Conservation (phyloP, 2,113 vertebrate genomes). For the Camelus dromedarius region DNA sequence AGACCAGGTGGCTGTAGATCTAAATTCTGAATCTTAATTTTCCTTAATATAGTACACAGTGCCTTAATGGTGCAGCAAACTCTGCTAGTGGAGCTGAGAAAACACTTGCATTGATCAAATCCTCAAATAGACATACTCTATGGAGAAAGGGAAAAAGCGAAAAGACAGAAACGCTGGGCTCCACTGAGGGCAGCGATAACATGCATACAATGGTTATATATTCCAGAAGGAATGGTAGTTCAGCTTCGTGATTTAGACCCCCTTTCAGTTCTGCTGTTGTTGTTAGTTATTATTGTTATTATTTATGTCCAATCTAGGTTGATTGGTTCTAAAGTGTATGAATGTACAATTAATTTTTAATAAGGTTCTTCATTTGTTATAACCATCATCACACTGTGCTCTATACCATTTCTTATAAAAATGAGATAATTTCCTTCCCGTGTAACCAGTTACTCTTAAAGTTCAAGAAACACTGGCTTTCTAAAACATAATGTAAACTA, state of each 20-base stretch:
- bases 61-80: background rate
- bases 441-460: background rate
- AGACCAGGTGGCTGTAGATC: background rate
- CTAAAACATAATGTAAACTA: slow-evolving; percentile 26
- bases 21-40: slow-evolving; percentile 38
- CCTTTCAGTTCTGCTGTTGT: background rate
- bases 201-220: background rate
- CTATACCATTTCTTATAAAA: background rate
- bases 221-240: background rate
- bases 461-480: background rate
- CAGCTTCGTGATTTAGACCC: background rate
- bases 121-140: background rate
- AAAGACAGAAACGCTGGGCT: background rate
- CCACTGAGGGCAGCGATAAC: fast-evolving
- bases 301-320: background rate
- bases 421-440: background rate
- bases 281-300: background rate
- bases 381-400: background rate
- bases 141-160: background rate
- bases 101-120: background rate
- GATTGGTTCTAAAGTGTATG: background rate
- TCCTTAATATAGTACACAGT: background rate
- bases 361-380: background rate
- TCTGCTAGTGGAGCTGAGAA: background rate
- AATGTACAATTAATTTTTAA: slow-evolving; percentile 23